Base-by-base conservation (phyloP, 1,140 invertebrate genomes). In the Formica exsecta region DNA sequence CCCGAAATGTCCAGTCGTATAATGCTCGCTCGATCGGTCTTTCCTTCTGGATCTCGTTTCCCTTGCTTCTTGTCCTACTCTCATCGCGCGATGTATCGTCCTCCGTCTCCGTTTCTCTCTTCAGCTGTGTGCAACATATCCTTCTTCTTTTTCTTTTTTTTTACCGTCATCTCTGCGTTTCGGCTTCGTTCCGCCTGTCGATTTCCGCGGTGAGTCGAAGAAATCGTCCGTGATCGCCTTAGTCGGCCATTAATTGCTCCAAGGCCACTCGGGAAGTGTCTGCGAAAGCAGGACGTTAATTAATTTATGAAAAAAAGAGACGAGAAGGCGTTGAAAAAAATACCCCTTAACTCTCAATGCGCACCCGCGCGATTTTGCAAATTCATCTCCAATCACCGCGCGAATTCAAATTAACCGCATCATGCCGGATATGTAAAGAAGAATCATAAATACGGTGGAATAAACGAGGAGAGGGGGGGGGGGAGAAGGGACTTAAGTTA, bases 1-100 rank as follows among this genome's bases (percentile, higher is more conserved):
- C 91, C 92, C 91, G 91, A 93, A 94, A 95, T 95, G 94, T 94
- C 93, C 93, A 92, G 91, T 94, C 94, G 91, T 91, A 95, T 95
- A 95, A 94, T 90, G 81, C 91, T 92, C 93, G 93, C 86, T 91
- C 92, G 81, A 94, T 94, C 93, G 91, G 90, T 87, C 86, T 90
- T 74, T 81, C 84, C 85, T 83, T 80, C 87, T 70, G 54, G 57
- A 61, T 41, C 64, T 57, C 80, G 64, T 66, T 41, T 74, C 44
- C 66, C 57, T 54, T 80, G 65, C 83, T 81, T 64, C 65, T 77
- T 73, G 54, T 88, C 81, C 84, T 79, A 59, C 65, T 54, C 3
- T 61, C 64, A 16, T 44, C 29, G 44, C 84, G 76, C 11, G 59
- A 76, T 25, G 9, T 25, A 74, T 19, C 71, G 76, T 81, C 44